Percentiles rank a stretch among this genome's conserved stretches.
Conservation (phyloP, 1,140 invertebrate genomes). For the Habropoda laboriosa region DNA sequence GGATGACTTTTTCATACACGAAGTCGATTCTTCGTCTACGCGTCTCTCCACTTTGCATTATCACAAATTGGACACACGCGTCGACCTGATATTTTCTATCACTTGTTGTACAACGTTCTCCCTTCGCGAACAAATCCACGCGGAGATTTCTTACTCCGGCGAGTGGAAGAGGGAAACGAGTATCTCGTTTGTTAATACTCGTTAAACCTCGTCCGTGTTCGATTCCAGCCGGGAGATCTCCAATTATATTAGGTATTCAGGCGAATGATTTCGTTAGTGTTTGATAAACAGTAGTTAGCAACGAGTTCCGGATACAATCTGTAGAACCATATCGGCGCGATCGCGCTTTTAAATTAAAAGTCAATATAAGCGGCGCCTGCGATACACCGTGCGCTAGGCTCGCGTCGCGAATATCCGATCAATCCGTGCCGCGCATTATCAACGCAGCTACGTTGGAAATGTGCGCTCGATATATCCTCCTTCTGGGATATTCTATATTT, state of each 20-base stretch:
- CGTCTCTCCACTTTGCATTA: not conserved
- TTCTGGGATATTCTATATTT: too few species aligned
- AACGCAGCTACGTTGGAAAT: not conserved
- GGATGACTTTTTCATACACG: not conserved
- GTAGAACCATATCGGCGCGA: conserved; percentile 18
- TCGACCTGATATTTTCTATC: not conserved
- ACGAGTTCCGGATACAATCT: conserved; percentile 27
- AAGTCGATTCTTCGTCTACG: not conserved
- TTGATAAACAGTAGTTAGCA: conserved; percentile 45
- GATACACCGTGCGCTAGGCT: not conserved
- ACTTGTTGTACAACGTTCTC: too few species aligned
- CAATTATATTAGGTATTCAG: conserved; percentile 38
- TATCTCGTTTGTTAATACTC: not conserved
- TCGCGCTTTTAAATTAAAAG: conserved; percentile 39
- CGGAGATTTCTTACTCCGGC: too few species aligned
- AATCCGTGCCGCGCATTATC: conserved; percentile 9
- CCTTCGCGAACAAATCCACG: not conserved
- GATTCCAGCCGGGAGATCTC: conserved; percentile 11
- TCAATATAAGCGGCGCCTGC: conserved; percentile 23
- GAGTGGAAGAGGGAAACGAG: not conserved
- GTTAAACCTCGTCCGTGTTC: not conserved
- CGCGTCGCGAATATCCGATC: not conserved
- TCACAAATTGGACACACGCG: conserved; percentile 5
- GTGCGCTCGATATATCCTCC: too few species aligned
- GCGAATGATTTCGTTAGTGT: conserved; percentile 24